Conservation (phyloP, 30 jellyfish, hydroid and myxozoan species). For the Clytia hemisphaerica region DNA sequence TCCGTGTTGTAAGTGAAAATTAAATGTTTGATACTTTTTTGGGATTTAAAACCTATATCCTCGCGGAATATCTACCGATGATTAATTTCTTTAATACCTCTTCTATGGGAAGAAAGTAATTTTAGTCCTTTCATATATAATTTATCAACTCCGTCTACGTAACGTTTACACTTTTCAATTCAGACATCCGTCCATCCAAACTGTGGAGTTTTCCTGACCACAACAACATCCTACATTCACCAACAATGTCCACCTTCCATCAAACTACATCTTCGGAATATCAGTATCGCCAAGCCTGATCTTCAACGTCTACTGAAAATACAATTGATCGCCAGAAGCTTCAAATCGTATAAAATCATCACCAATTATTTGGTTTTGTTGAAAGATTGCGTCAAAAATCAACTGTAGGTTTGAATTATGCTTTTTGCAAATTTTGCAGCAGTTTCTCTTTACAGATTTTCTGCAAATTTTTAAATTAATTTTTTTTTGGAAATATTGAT, state of each 20-base stretch:
- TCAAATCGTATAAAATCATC: conserved; percentile 55
- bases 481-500: no score
- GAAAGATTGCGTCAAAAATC: conserved; percentile 48
- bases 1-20: no score
- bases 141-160: no score
- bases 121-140: neutral
- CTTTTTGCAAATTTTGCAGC: no score
- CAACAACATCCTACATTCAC: neutral
- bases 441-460: no score
- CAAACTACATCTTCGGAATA: conserved; percentile 26
- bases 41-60: no score
- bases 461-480: no score
- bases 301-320: conserved; percentile 27
- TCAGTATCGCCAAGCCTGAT: conserved; percentile 58
- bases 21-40: no score
- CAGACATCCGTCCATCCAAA: neutral
- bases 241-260: neutral
- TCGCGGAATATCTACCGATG: no score
- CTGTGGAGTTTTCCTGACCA: neutral
- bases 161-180: no score
- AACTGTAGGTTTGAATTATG: conserved; percentile 41
- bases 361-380: conserved; percentile 39
- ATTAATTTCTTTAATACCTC: neutral
- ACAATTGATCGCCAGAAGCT: conserved; percentile 78
- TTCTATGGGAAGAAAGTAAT: neutral